phyloP scores from a whole-genome alignment of 2,888 invertebrate species.

The Heliconius ethilla region DNA sequence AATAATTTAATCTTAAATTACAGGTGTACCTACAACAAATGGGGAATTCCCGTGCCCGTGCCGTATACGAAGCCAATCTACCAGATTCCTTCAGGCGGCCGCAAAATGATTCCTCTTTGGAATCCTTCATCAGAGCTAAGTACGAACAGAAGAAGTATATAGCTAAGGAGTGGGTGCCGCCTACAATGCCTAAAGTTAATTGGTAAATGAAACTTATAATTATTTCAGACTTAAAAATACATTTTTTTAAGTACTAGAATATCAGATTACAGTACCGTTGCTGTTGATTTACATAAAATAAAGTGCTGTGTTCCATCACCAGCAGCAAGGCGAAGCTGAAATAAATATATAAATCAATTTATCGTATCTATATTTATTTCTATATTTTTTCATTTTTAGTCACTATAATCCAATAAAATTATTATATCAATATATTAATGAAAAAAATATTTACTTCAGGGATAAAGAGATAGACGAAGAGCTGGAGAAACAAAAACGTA shows the following conservation, averaged over 20 bases:
- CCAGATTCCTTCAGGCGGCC: slow-evolving; percentile 98
- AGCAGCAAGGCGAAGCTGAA: too few species aligned
- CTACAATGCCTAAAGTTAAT: slow-evolving; percentile 90
- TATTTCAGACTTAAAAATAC: background rate
- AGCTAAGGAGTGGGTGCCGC: slow-evolving; percentile 98
- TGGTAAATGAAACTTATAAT: slow-evolving; percentile 68
- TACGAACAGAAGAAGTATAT: slow-evolving; percentile 99
- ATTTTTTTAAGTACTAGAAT: too few species aligned
- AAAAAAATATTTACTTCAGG: slow-evolving; percentile 72
- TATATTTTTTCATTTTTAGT: background rate
- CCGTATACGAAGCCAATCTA: slow-evolving; percentile 98
- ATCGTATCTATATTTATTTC: background rate
- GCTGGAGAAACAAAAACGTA: slow-evolving; percentile 90
- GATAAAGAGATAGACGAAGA: slow-evolving; percentile 95
- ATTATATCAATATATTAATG: background rate
- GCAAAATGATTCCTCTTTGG: slow-evolving; percentile 95
- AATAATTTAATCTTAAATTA: slow-evolving; percentile 26
- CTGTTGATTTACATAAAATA: too few species aligned
- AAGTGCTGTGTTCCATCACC: too few species aligned
- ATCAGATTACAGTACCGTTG: too few species aligned
- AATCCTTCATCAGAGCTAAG: slow-evolving; percentile 98
- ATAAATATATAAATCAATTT: too few species aligned
- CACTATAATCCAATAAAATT: background rate
- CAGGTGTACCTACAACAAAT: slow-evolving; percentile 93
- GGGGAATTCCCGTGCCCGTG: slow-evolving; percentile 98